Evolutionary conservation across 2,797 vertebrate genomes (phyloP).

Genomic region (Momotus momota): DNA sequence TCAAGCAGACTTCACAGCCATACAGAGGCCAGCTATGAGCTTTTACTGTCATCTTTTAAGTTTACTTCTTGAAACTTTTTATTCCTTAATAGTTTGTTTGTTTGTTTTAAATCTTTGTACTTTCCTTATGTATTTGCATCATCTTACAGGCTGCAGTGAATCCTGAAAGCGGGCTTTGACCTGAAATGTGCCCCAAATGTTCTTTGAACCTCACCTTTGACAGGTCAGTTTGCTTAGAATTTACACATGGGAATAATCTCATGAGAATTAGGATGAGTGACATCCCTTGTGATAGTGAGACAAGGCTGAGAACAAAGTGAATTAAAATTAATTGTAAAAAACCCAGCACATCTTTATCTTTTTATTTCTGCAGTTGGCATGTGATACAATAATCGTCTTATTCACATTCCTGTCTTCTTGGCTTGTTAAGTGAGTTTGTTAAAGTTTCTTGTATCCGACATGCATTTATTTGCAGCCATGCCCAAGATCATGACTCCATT

Average conservation of each 20-base stretch:
- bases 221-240: neutral
- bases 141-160: neutral
- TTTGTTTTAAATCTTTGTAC: neutral
- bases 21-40: neutral
- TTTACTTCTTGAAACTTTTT: neutral
- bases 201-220: neutral
- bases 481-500: conserved; percentile 89
- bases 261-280: neutral
- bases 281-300: neutral
- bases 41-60: neutral
- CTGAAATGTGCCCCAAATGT: neutral
- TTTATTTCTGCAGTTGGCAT: neutral
- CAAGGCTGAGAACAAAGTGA: neutral
- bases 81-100: neutral
- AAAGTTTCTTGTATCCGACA: conserved; percentile 87
- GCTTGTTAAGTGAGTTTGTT: conserved; percentile 89
- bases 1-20: neutral
- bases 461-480: conserved; percentile 88
- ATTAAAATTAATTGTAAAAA: neutral
- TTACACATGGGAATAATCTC: neutral
- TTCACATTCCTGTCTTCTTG: neutral
- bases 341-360: neutral
- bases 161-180: neutral
- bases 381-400: neutral
- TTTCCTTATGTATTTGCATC: neutral